Conservation (phyloP, 2,888 invertebrate genomes). For the Chymomyza amoena region DNA sequence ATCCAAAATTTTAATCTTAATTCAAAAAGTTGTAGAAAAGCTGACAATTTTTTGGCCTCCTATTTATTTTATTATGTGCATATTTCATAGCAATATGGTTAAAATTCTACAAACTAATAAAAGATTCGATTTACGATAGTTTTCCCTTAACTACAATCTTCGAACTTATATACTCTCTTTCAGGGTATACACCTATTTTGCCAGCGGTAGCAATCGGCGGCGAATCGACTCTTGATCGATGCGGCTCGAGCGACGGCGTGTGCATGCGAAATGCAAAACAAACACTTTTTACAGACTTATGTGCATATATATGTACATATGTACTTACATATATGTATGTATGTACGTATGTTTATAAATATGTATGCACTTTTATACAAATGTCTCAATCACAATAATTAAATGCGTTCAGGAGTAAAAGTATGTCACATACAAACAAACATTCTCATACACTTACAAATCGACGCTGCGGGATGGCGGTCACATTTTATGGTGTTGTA, state of each 20-base stretch:
- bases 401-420: slow-evolving; percentile 69
- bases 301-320: slow-evolving; percentile 30
- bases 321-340: not conserved
- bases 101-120: no score
- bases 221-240: not conserved
- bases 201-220: not conserved
- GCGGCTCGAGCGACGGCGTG: slow-evolving; percentile 23
- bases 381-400: slow-evolving; percentile 59
- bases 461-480: slow-evolving; percentile 36
- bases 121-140: no score
- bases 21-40: no score
- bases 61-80: no score
- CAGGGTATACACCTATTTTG: not conserved
- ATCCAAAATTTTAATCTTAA: no score
- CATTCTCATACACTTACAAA: slow-evolving; percentile 9
- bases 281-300: slow-evolving; percentile 61
- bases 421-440: slow-evolving; percentile 44
- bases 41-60: no score
- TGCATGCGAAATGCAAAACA: slow-evolving; percentile 69
- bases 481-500: slow-evolving; percentile 45
- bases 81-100: no score
- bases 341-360: slow-evolving; percentile 11
- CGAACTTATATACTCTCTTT: not conserved
- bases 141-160: no score
- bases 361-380: slow-evolving; percentile 21